Conservation (phyloP, 2,797 vertebrate species). For the Naso thynnoides region DNA sequence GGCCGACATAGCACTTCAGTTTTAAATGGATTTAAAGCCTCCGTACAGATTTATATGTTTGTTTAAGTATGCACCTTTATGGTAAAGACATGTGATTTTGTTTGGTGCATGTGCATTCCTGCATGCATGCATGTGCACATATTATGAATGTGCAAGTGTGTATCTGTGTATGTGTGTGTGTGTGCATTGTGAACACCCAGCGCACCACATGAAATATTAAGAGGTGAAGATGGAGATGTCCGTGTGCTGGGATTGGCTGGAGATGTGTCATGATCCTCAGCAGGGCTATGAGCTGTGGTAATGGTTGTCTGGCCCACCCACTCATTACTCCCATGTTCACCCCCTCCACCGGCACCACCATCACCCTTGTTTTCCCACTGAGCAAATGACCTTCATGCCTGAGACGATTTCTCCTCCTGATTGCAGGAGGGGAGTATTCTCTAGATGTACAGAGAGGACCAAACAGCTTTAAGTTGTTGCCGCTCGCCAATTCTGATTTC, state of each 20-base stretch:
- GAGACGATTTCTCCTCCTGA: conserved; percentile 74
- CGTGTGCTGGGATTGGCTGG: conserved; percentile 89
- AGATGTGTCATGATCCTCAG: conserved; percentile 90
- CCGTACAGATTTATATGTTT: conserved; percentile 59
- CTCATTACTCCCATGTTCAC: conserved; percentile 77
- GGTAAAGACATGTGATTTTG: conserved; percentile 29
- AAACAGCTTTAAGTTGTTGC: conserved; percentile 75
- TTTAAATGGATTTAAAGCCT: conserved; percentile 53
- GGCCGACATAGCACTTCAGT: conserved; percentile 43
- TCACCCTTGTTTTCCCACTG: conserved; percentile 73
- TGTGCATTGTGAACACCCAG: conserved; percentile 77
- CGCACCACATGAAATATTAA: conserved; percentile 94
- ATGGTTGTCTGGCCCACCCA: conserved; percentile 79
- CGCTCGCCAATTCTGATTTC: conserved; percentile 77
- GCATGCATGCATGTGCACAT: conserved; percentile 1
- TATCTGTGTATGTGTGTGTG: conserved; percentile 20
- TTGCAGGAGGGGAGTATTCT: conserved; percentile 65
- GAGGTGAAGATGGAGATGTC: conserved; percentile 93
- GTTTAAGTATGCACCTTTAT: conserved; percentile 21
- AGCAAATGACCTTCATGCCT: conserved; percentile 84
- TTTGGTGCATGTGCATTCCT: conserved; percentile 24
- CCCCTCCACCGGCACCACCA: conserved; percentile 31
- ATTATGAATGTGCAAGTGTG: conserved; percentile 2
- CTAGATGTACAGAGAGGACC: conserved; percentile 60
- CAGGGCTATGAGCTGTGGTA: conserved; percentile 74